Conservation (phyloP, 2,113 vertebrate species). For the Uropsilus gracilis region DNA sequence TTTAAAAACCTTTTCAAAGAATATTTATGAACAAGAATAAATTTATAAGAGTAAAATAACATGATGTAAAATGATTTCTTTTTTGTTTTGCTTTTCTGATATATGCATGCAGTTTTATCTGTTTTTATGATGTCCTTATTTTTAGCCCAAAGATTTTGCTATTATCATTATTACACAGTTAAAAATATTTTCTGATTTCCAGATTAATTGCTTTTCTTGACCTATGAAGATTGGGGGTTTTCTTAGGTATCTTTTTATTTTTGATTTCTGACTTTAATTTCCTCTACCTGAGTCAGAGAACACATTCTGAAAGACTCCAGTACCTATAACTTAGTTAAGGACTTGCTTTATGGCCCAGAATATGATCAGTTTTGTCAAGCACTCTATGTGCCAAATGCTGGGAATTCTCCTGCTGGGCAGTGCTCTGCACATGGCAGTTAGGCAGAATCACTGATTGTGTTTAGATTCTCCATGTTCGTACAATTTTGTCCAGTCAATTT, state of each 20-base stretch:
- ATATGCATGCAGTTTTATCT: neutral
- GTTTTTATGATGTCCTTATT: neutral
- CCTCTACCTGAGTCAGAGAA: neutral
- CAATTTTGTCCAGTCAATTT: neutral
- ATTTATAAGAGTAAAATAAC: neutral
- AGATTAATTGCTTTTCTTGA: neutral
- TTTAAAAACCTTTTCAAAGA: neutral
- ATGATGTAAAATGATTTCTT: neutral
- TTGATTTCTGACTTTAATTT: conserved; percentile 14
- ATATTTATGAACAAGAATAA: neutral
- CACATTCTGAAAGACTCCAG: neutral
- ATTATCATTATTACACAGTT: neutral
- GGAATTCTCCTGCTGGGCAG: neutral
- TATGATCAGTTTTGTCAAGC: neutral
- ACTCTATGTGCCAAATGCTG: rapidly evolving
- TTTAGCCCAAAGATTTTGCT: neutral
- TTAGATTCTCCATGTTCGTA: neutral
- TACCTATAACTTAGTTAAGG: neutral
- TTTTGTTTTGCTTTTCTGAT: neutral
- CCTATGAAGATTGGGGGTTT: neutral
- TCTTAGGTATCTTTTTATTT: neutral
- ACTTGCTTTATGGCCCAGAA: neutral
- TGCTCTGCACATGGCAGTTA: neutral
- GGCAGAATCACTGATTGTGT: neutral
- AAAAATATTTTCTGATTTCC: neutral